Percentiles rank a stretch among this genome's conserved stretches.
phyloP scores from a whole-genome alignment of 2,888 invertebrate genomes.

The Kuschelorhynchus macadamiae region DNA sequence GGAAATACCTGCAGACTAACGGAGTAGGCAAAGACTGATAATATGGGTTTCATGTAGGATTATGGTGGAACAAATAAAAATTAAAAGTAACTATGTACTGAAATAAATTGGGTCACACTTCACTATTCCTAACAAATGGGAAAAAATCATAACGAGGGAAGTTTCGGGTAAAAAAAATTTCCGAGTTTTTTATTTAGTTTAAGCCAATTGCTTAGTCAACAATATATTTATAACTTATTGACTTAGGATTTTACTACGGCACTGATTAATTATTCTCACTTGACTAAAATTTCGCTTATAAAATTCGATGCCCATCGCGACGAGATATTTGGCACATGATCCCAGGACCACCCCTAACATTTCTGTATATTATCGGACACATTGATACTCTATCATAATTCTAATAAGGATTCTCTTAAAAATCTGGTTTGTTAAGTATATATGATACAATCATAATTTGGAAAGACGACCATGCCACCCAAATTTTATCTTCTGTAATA shows the following conservation, averaged over 20 bases:
- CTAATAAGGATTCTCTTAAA: conserved; percentile 28
- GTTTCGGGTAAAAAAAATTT: too few species aligned
- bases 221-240: too few species aligned
- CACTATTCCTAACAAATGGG: too few species aligned
- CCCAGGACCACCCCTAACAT: conserved; percentile 24
- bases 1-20: too few species aligned
- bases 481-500: conserved; percentile 2
- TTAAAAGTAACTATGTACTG: too few species aligned
- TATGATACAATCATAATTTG: neutral
- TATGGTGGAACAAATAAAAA: too few species aligned
- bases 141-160: too few species aligned
- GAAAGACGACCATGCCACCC: conserved; percentile 2
- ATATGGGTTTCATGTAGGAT: too few species aligned
- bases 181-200: too few species aligned
- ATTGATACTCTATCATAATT: conserved; percentile 18
- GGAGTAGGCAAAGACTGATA: too few species aligned
- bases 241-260: too few species aligned
- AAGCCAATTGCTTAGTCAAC: neutral
- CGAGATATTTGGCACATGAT: neutral
- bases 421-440: neutral
- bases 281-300: neutral
- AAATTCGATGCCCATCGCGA: neutral
- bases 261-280: neutral
- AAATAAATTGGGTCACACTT: too few species aligned
- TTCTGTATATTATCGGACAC: conserved; percentile 2